Evolutionary conservation across 2,113 vertebrate species (phyloP), one percentile per base, ranked within the genome.

Genomic region (Cathartes aura): DNA sequence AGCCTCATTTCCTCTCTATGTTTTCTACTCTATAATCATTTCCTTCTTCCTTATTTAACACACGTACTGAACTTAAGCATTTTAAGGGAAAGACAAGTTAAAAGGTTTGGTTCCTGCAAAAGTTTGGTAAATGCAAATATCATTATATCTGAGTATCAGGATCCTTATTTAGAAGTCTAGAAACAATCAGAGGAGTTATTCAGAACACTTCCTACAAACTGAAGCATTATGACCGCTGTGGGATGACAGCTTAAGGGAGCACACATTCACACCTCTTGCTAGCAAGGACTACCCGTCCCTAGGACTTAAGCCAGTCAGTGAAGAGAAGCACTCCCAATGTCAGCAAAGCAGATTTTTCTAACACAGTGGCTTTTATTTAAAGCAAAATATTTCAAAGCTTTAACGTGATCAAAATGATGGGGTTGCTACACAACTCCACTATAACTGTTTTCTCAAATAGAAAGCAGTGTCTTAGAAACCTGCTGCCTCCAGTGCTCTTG

Each of bases 311-410:
- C 48, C 21, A 94, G 50, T 42, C 52, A 85, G 50, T 81, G 89
- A 97, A 93, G 89, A 79, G 96, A 94, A 96, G 55, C 27, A 55
- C 30, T 32, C 80, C 43, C 11, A 38, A 4, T 59, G 72, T 92
- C 90, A 95, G 82, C 67, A 97, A 97, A 91, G 29, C 8, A 93
- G 43, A 38, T 73, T 93, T 95, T 90, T 92, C 83, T 94, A 93
- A 67, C 82, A 91, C 24, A 45, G 11, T 67, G 94, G 36, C 47
- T 96, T 86, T 85, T 34, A 87, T 85, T 92, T 82, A 85, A 86
- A 93, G 36, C 34, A 85, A 97, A 97, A 75, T 97, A 95, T 96
- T 96, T 89, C 89, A 88, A 60, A 87, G 8, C 7, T 68, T 74
- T 85, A 94, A 70, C 60, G 55, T 87, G 50, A 95, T 86, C 48